Conservation (phyloP, 2,888 invertebrate genomes). For the Sycophila texana region DNA sequence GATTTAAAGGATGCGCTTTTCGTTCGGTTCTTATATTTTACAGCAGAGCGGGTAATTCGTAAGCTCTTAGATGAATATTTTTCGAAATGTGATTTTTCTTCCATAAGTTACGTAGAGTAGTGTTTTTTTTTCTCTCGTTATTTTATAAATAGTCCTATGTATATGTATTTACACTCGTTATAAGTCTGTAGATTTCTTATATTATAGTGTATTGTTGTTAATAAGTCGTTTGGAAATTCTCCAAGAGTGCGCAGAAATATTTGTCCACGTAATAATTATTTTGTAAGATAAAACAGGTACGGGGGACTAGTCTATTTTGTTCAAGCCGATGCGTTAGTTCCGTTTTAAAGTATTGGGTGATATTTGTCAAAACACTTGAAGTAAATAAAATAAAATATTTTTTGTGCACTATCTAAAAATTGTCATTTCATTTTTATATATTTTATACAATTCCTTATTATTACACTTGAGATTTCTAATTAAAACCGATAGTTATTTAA, state of each 20-base stretch:
- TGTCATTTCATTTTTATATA: not conserved
- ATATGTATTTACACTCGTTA: conserved; percentile 20
- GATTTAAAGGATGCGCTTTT: not conserved
- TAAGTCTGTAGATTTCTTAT: conserved; percentile 28
- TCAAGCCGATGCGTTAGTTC: no score
- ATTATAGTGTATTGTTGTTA: conserved; percentile 14
- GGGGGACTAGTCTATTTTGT: no score
- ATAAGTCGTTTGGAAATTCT: not conserved
- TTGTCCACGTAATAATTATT: no score
- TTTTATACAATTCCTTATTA: not conserved
- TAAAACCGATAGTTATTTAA: no score
- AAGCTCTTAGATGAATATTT: not conserved
- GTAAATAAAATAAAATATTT: conserved; percentile 28
- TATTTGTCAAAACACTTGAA: no score
- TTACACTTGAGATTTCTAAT: not conserved
- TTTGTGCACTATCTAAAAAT: conserved; percentile 18
- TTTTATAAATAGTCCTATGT: not conserved
- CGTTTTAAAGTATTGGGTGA: no score
- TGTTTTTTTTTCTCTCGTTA: not conserved
- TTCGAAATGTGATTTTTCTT: conserved; percentile 16
- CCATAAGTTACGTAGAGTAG: conserved; percentile 10
- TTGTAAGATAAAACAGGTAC: no score
- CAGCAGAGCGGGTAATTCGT: not conserved
- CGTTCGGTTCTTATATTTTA: no score
- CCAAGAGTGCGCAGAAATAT: no score